A percentile compares a stretch with the other conserved stretches of the same genome.
phyloP scores from a whole-genome alignment of 2,888 invertebrate genomes.

The Boloria euphrosyne region DNA sequence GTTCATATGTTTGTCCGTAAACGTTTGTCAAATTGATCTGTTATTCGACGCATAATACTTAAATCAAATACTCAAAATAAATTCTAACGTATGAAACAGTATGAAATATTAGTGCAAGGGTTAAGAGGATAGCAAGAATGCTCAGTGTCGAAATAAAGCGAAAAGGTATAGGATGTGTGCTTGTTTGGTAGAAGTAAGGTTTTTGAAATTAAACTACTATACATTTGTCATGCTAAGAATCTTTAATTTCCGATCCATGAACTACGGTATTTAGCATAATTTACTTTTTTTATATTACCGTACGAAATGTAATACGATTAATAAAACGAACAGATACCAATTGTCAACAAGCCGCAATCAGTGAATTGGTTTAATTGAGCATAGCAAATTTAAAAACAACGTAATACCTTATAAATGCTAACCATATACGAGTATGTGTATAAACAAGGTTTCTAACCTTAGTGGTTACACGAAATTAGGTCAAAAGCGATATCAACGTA shows the following conservation, averaged over 20 bases:
- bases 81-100: too few relatives aligned
- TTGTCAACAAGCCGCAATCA: conserved; percentile 24
- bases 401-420: conserved; percentile 23
- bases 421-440: conserved; percentile 8
- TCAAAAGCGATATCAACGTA: too few relatives aligned
- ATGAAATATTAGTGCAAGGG: too few relatives aligned
- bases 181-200: too few relatives aligned
- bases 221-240: too few relatives aligned
- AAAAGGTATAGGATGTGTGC: too few relatives aligned
- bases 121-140: too few relatives aligned
- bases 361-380: conserved; percentile 24
- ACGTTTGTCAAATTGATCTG: conserved; percentile 3
- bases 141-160: too few relatives aligned
- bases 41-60: background rate
- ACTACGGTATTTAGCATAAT: background rate
- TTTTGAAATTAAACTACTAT: too few relatives aligned
- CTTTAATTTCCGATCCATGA: too few relatives aligned
- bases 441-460: background rate
- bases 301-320: conserved; percentile 3
- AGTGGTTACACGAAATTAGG: background rate
- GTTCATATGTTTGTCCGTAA: conserved; percentile 11
- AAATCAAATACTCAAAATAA: background rate
- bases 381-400: conserved; percentile 23
- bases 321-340: conserved; percentile 6
- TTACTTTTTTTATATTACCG: background rate